Evolutionary conservation across 2,797 vertebrate species (phyloP), one percentile per base, ranked within the genome.

Genomic region (Limosa lapponica): DNA sequence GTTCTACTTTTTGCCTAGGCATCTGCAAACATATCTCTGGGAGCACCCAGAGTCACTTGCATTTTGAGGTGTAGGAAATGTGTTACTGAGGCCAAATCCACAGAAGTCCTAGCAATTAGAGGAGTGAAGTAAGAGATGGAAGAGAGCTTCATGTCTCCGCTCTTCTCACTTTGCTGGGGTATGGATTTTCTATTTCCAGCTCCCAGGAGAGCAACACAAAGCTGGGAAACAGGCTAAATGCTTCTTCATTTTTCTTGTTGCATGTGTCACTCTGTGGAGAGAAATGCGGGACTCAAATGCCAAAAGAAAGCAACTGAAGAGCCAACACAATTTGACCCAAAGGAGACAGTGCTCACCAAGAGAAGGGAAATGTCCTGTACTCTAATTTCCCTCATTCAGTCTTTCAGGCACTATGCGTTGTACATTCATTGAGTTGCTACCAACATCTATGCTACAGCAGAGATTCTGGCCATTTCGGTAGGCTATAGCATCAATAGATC

Each of bases 1-100:
- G 18, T 85, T 94, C 51, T 66, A 19, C 67, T 75, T 77, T 82
- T 87, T 74, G 14, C 46, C 34, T 82, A 49, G 54, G 20, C 17
- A 43, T 75, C 58, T 82, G 46, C 36, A 91, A 79, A 65, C 1
- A 4, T 39, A 24, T 28, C 36, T 89, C 27, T 52, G 37, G 28
- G 37, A 94, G 16, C 36, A 74, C 20, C 1, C 37, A 24, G 32
- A 44, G 18, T 30, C 32, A 72, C 22, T 52, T 43, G 16, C 27
- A 51, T 61, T 80, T 62, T 61, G 43, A 89, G 37, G 37, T 72
- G 34, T 77, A 58, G 15, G 8, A 80, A 86, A 70, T 22, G 15
- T 51, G 8, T 48, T 70, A 62, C 39, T 66, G 58, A 84, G 30
- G 30, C 17, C 32, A 87, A 89, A 65, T 34, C 27, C 34, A 72